These are phyloP conservation scores for Archilochus colubris DNA, from an alignment of 2,113 vertebrate genomes.

Conservation along the genomic window DNA sequence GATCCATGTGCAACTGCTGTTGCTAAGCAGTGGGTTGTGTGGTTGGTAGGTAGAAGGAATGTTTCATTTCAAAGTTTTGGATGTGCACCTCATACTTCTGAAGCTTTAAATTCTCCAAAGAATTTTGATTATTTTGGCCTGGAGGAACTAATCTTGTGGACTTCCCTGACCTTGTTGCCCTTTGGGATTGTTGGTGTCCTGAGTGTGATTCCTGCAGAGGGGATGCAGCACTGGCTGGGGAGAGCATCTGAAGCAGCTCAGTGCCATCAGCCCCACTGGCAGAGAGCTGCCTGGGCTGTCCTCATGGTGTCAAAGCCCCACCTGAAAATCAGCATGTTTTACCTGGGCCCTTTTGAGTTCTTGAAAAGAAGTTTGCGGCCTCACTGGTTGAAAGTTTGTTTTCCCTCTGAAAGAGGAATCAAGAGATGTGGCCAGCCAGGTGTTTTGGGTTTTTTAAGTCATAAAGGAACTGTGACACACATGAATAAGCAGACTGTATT, in stretches of 20 bases:
- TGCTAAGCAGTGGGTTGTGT: background rate
- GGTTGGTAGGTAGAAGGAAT: background rate
- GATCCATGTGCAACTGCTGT: background rate
- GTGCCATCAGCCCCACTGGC: fast-evolving
- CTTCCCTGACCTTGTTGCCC: background rate
- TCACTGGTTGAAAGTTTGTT: background rate
- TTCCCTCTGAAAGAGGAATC: background rate
- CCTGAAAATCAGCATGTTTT: background rate
- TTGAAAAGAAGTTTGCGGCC: background rate
- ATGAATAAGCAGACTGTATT: background rate
- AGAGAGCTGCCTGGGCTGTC: background rate
- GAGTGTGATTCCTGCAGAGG: fast-evolving
- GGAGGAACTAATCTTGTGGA: background rate
- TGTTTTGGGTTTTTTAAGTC: background rate
- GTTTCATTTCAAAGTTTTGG: conserved; percentile 4
- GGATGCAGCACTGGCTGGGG: background rate
- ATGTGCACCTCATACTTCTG: background rate
- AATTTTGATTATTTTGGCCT: conserved; percentile 8
- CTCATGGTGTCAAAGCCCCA: background rate
- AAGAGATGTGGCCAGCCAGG: background rate
- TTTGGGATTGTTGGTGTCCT: background rate
- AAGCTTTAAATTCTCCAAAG: background rate
- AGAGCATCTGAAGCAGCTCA: fast-evolving
- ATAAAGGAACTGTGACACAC: background rate
- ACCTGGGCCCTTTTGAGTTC: background rate